Evolutionary conservation across 1,140 invertebrate genomes (phyloP).

Genomic region (Pristionchus pacificus): DNA sequence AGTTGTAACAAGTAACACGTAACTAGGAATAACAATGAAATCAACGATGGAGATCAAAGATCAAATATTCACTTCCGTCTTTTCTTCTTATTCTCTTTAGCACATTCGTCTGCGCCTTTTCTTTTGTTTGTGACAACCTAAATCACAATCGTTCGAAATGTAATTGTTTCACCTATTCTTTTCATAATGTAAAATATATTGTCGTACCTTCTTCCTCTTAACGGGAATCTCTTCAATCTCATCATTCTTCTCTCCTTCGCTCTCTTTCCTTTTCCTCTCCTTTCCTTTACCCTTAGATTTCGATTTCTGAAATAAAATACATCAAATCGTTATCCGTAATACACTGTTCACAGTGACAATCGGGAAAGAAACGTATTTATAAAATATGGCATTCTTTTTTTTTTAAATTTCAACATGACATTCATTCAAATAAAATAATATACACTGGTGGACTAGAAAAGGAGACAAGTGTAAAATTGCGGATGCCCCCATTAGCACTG

Average conservation of each 20-base stretch:
- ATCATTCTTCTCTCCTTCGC: neutral
- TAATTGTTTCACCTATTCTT: neutral
- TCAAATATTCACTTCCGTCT: neutral
- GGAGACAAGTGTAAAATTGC: no score
- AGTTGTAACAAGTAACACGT: no score
- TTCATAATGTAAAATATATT: neutral
- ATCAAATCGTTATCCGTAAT: no score
- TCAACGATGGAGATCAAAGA: neutral
- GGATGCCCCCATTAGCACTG: no score
- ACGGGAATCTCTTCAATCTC: neutral
- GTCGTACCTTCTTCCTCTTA: neutral
- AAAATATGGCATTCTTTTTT: no score
- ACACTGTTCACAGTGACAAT: neutral
- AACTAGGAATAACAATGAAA: neutral
- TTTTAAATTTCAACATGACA: no score
- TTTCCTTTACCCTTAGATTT: neutral
- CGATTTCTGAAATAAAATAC: no score
- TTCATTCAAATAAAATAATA: no score
- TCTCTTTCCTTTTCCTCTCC: neutral
- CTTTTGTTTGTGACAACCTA: neutral
- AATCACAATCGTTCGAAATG: neutral
- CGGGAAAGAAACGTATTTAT: no score
- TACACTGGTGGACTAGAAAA: no score
- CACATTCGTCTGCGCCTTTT: neutral
- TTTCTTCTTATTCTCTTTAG: neutral